A percentile compares a stretch with the other conserved stretches of the same genome.
These are phyloP conservation scores for Ophonus ardosiacus DNA, from an alignment of 2,888 invertebrate species.

Conservation along the genomic window DNA sequence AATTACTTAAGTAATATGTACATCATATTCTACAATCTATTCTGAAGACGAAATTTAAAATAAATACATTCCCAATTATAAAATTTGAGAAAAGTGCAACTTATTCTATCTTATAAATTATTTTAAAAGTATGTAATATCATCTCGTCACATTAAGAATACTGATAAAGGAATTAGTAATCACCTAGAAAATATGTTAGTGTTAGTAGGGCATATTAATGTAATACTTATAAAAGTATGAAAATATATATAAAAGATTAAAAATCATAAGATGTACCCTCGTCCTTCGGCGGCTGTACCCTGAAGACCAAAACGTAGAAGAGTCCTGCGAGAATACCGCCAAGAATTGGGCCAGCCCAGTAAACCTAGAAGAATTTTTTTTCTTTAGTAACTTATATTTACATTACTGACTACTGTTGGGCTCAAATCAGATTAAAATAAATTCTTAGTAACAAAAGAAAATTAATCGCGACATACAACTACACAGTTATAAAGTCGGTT, in stretches of 20 bases:
- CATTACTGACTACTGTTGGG: no score
- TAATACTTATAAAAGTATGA: not conserved
- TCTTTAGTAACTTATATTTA: not conserved
- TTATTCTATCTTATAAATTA: not conserved
- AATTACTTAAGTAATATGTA: not conserved
- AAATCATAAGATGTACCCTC: slow-evolving; percentile 89
- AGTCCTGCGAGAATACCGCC: slow-evolving; percentile 79
- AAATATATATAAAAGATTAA: slow-evolving; percentile 72
- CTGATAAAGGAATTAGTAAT: not conserved
- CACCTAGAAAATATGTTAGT: not conserved
- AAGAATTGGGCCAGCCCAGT: slow-evolving; percentile 81
- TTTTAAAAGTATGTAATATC: not conserved
- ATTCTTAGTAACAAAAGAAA: not conserved
- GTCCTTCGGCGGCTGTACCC: slow-evolving; percentile 84
- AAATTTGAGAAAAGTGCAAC: not conserved
- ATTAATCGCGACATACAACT: no score
- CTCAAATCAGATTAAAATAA: not conserved
- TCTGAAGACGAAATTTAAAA: not conserved
- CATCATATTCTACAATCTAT: not conserved
- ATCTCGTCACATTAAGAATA: slow-evolving; percentile 5
- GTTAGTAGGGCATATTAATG: not conserved
- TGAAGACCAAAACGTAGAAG: slow-evolving; percentile 79
- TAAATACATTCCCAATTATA: not conserved
- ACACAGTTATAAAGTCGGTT: no score
- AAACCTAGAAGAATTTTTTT: slow-evolving; percentile 75